These are phyloP conservation scores for Geodia barretti DNA, from an alignment of 37 sponge, comb jelly and placozoan genomes.

Conservation along the genomic window DNA sequence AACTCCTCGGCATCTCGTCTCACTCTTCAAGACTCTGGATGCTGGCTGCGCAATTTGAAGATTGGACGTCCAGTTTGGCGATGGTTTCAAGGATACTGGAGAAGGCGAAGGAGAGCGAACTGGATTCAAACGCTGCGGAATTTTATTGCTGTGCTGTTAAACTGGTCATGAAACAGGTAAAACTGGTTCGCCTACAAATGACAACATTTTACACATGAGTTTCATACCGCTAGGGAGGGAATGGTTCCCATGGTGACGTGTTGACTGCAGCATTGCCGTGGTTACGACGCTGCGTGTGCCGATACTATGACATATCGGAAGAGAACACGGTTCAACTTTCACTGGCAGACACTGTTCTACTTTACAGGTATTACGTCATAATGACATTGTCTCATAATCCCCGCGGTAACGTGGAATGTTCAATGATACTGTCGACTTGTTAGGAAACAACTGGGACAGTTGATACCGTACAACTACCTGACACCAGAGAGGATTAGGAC, in stretches of 20 bases:
- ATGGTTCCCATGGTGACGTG: not conserved
- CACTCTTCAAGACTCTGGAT: not conserved
- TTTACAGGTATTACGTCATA: constrained; percentile 12
- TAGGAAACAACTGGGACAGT: constrained; percentile 54
- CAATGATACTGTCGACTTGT: too few species aligned
- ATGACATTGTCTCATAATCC: not conserved
- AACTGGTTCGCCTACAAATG: too few species aligned
- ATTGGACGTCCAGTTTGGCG: not conserved
- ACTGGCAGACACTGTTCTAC: not conserved
- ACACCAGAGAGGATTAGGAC: constrained; percentile 11
- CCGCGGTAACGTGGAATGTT: not conserved
- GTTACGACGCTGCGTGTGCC: constrained; percentile 22
- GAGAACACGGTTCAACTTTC: not conserved
- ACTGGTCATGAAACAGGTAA: not conserved
- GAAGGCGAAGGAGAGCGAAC: not conserved
- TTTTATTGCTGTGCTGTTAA: not conserved
- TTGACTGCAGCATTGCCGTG: constrained; percentile 15
- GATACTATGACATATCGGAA: not conserved
- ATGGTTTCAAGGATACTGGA: not conserved
- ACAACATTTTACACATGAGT: too few species aligned
- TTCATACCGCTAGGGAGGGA: too few species aligned
- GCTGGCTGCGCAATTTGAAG: not conserved
- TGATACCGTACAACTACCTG: constrained; percentile 25
- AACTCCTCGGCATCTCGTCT: not conserved
- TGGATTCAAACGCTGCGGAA: not conserved